These are phyloP conservation scores for Nymphalis c-album DNA, from an alignment of 2,888 invertebrate genomes.

Conservation along the genomic window DNA sequence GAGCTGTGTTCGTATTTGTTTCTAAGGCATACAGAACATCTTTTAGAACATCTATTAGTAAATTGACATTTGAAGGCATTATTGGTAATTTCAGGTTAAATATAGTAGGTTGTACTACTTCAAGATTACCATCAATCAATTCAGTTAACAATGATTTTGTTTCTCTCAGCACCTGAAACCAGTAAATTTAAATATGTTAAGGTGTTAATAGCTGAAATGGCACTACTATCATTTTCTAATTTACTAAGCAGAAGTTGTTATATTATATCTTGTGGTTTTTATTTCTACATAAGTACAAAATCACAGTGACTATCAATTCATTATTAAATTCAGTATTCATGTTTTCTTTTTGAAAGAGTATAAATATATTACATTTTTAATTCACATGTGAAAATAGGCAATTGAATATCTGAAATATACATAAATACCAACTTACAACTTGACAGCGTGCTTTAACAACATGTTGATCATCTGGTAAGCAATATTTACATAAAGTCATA, in stretches of 20 bases:
- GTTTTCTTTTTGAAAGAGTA: too few relatives aligned
- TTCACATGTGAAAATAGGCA: not conserved
- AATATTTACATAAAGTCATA: slow-evolving; percentile 71
- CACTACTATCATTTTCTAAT: too few relatives aligned
- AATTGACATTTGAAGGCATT: slow-evolving; percentile 74
- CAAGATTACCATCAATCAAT: slow-evolving; percentile 64
- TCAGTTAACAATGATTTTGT: slow-evolving; percentile 73
- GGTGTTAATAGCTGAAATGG: too few relatives aligned
- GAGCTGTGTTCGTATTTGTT: slow-evolving; percentile 84
- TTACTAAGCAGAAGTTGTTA: too few relatives aligned
- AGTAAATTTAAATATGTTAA: slow-evolving; percentile 6
- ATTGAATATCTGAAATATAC: not conserved
- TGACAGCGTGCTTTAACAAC: slow-evolving; percentile 79
- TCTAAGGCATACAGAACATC: slow-evolving; percentile 84
- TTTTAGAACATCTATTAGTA: slow-evolving; percentile 82
- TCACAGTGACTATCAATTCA: too few relatives aligned
- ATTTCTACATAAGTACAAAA: too few relatives aligned
- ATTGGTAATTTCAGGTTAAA: slow-evolving; percentile 64
- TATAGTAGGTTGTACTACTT: slow-evolving; percentile 67
- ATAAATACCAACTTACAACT: slow-evolving; percentile 62
- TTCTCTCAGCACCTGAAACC: slow-evolving; percentile 76
- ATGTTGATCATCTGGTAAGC: slow-evolving; percentile 64
- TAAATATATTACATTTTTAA: too few relatives aligned
- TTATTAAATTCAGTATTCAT: too few relatives aligned
- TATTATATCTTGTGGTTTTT: too few relatives aligned